Base-by-base conservation (phyloP, 2,113 vertebrate species). In the Pseudorhombus dupliciocellatus region DNA sequence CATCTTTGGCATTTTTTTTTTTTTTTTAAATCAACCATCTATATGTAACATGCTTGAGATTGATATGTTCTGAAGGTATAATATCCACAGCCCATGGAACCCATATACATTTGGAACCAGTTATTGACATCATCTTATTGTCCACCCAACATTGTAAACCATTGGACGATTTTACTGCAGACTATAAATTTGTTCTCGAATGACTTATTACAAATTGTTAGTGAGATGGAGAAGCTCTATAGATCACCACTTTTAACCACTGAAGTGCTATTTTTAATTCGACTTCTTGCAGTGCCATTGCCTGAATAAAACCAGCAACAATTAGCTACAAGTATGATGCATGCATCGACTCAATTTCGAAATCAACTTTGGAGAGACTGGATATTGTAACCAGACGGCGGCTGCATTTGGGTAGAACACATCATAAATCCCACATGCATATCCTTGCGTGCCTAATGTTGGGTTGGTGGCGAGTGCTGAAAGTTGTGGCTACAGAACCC, bases 401-500 rank as follows among this genome's bases (percentile, higher is more conserved):
- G 15, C 26, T 25, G 18, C 46, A 20, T 30, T 50, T 15, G 44
- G 50, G 59, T 55, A n/a, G 5, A 28, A 62, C 42, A 55, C 31
- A 57, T 51, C 51, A 57, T 56, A 28, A 52, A 65, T 44, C 22
- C 67, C 24, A 40, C 48, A 51, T 68, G 66, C 69, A 58, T 60
- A 62, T 65, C 31, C 70, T 50, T 58, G n/a, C 42, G 28, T 66
- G 25, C 26, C 26, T 66, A 42, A 34, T 58, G 22, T 40, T 61
- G 44, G 15, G 2, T 21, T 54, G 52, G 62, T 65, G 50, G 69
- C 34, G 55, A 73, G 67, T 63, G 73, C 37, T 7, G 14, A 59
- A 34, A 28, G 71, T 68, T 70, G 48, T 70, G 70, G 42, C 63
- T 50, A 24, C 69, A 79, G 69, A 60, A 20, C 1, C 73, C 57